Percentiles rank a stretch among this genome's conserved stretches.
Conservation (phyloP, 1,140 invertebrate genomes). For the Drosophila ananassae region DNA sequence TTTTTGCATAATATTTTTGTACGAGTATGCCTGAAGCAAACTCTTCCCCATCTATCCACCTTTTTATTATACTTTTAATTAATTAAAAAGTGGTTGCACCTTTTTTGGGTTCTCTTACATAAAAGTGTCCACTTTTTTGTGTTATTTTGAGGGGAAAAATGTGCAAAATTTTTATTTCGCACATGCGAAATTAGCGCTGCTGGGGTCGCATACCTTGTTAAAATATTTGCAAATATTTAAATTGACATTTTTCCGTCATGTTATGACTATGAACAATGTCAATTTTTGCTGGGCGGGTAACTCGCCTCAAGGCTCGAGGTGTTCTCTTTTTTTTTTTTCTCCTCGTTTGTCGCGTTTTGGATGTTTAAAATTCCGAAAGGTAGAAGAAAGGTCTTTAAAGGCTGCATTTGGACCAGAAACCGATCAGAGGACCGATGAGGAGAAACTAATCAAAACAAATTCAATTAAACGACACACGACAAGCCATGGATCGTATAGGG, state of each 20-base stretch:
- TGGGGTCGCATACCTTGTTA: slow-evolving; percentile 58
- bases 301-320: slow-evolving; percentile 6
- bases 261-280: slow-evolving; percentile 72
- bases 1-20: slow-evolving; percentile 53
- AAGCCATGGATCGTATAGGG: slow-evolving; percentile 21
- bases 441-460: slow-evolving; percentile 82
- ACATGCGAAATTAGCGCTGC: slow-evolving; percentile 69
- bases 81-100: slow-evolving; percentile 78
- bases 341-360: slow-evolving; percentile 6
- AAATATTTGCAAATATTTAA: slow-evolving; percentile 83
- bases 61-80: slow-evolving; percentile 57
- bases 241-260: slow-evolving; percentile 77
- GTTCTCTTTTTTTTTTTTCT: slow-evolving; percentile 4
- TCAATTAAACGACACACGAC: slow-evolving; percentile 79
- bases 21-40: not conserved
- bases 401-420: slow-evolving; percentile 50
- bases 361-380: slow-evolving; percentile 50
- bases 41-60: not conserved
- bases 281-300: slow-evolving; percentile 44
- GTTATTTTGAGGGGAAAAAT: slow-evolving; percentile 49
- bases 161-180: slow-evolving; percentile 73
- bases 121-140: slow-evolving; percentile 11
- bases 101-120: slow-evolving; percentile 33
- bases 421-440: not conserved
- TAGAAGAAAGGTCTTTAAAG: slow-evolving; percentile 52